Evolutionary conservation across 1,140 invertebrate species (phyloP).

Genomic region (Pseudomyrmex cubaensis): DNA sequence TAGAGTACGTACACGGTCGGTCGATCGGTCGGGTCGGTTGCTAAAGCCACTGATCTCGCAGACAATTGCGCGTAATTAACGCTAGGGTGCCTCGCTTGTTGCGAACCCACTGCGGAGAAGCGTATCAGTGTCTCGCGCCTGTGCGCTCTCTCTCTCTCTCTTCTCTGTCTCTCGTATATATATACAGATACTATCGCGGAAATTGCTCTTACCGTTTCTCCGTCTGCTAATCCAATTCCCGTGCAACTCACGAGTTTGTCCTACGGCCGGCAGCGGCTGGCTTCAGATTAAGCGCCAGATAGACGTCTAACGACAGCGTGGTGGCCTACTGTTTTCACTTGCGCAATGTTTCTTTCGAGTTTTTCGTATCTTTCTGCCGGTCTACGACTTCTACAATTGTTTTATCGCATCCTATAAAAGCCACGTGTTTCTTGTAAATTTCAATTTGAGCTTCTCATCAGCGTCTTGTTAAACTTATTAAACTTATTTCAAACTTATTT

Average conservation of each 20-base stretch:
- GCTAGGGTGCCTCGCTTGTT: constrained; percentile 52
- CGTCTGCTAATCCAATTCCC: constrained; percentile 74
- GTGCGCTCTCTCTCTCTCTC: background rate
- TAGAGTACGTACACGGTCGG: background rate
- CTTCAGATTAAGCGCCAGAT: constrained; percentile 23
- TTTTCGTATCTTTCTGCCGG: background rate
- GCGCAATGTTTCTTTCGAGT: background rate
- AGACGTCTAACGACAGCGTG: constrained; percentile 34
- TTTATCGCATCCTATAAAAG: background rate
- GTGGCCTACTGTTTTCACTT: constrained; percentile 8
- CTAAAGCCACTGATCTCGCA: constrained; percentile 64
- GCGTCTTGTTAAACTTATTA: too few species aligned
- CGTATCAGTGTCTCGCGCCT: constrained; percentile 53
- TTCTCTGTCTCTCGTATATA: background rate
- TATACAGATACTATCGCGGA: constrained; percentile 72
- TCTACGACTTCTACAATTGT: background rate
- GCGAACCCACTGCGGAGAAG: constrained; percentile 27
- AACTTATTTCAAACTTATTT: background rate
- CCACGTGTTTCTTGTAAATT: background rate
- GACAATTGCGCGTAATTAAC: constrained; percentile 77
- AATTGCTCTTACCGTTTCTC: constrained; percentile 76
- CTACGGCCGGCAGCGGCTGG: background rate
- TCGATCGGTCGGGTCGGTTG: constrained; percentile 24
- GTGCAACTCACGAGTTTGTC: constrained; percentile 35
- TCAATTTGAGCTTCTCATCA: background rate